Conservation (phyloP, 2,888 invertebrate species). For the Chrysodeixis includens region DNA sequence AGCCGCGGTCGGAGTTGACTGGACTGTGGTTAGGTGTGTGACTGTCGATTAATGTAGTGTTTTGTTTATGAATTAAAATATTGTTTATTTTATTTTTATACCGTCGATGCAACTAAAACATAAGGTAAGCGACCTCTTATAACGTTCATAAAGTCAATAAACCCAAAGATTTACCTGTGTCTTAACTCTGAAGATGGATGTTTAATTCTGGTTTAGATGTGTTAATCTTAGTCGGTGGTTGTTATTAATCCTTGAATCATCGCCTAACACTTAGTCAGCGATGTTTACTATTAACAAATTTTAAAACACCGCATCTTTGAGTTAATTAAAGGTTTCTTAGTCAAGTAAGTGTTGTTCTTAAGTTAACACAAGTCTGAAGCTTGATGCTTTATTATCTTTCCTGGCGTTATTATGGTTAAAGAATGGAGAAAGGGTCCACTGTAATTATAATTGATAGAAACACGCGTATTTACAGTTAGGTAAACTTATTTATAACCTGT, state of each 20-base stretch:
- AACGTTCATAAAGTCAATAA: conserved; percentile 31
- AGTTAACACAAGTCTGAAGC: not conserved
- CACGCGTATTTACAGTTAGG: conserved; percentile 46
- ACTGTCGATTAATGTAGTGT: conserved; percentile 65
- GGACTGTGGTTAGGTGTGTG: conserved; percentile 66
- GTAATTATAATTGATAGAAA: conserved; percentile 23
- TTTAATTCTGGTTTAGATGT: conserved; percentile 28
- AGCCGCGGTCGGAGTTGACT: conserved; percentile 48
- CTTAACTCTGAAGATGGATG: conserved; percentile 21
- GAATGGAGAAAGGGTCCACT: conserved; percentile 14
- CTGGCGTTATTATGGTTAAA: not conserved
- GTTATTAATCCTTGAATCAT: conserved; percentile 8
- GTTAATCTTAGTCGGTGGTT: conserved; percentile 9
- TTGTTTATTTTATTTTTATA: conserved; percentile 55
- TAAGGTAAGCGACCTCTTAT: conserved; percentile 65
- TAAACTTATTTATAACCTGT: conserved; percentile 58
- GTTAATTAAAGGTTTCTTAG: not conserved
- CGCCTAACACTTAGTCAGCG: not conserved
- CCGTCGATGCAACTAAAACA: conserved; percentile 59
- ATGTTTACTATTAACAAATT: not conserved
- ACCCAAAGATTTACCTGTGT: conserved; percentile 24
- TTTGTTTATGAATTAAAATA: conserved; percentile 75
- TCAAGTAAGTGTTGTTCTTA: not conserved
- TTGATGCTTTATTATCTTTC: not conserved
- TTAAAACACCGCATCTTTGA: not conserved